Percentiles rank a stretch among this genome's conserved stretches.
Evolutionary conservation across 2,888 invertebrate genomes (phyloP).

Genomic region (Eumerus sabulonum): DNA sequence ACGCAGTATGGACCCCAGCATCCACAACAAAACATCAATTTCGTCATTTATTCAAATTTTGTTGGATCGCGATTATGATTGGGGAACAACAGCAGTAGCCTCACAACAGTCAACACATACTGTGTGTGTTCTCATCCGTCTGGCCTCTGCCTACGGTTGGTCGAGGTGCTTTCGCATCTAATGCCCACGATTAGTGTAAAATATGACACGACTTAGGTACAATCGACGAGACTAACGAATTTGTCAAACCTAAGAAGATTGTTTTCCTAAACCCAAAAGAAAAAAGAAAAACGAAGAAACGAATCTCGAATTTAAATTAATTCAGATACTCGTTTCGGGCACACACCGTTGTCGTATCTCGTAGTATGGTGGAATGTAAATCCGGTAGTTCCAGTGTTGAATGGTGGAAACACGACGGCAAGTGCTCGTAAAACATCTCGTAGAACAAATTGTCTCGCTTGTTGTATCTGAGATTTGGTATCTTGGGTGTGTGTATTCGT

Average conservation of each 20-base stretch:
- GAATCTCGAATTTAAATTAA: conserved; percentile 52
- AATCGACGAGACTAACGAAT: conserved; percentile 41
- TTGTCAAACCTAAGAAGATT: conserved; percentile 65
- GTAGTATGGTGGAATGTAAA: conserved; percentile 28
- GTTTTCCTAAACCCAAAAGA: conserved; percentile 60
- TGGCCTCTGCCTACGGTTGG: not conserved
- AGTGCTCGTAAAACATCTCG: conserved; percentile 61
- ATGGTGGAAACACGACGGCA: conserved; percentile 45
- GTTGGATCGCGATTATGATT: conserved; percentile 43
- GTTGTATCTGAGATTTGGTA: conserved; percentile 22
- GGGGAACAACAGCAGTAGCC: conserved; percentile 24
- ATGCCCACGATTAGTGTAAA: conserved; percentile 48
- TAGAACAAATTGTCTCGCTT: conserved; percentile 58
- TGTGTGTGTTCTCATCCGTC: conserved; percentile 39
- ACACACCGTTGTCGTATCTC: too few relatives aligned
- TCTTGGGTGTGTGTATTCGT: conserved; percentile 24
- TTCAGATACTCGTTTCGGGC: conserved; percentile 12
- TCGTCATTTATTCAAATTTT: conserved; percentile 27
- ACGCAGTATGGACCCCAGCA: too few relatives aligned
- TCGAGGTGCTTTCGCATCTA: conserved; percentile 11
- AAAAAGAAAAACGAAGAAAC: conserved; percentile 30
- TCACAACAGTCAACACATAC: conserved; percentile 47
- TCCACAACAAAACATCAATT: too few relatives aligned
- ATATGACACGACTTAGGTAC: conserved; percentile 36
- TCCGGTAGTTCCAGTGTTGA: conserved; percentile 51